Evolutionary conservation across 2,888 invertebrate species (phyloP), one percentile per base, ranked within the genome.

Genomic region (Drosophila multiciliata): DNA sequence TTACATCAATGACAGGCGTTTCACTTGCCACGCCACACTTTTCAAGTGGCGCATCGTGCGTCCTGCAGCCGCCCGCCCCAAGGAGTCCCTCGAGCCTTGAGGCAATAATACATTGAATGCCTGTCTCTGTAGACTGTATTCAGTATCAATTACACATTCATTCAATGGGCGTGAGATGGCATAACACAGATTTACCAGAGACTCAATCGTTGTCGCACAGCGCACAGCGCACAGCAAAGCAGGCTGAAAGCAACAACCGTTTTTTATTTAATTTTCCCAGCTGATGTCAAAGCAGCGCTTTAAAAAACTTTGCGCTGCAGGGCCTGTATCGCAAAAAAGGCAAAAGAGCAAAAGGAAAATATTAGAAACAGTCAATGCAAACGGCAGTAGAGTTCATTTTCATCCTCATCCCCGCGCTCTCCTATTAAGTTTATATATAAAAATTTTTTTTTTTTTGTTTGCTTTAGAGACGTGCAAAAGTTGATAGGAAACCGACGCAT

Each of bases 111-210:
- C 71, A 76, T 85, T 79, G 73, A 71, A 76, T 78, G 78, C 74
- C 83, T 80, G 74, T 78, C 81, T 75, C 84, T 84, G 75, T 67
- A 63, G 82, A 78, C 82, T 84, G 75, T 69, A 68, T 78, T 82
- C 72, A 65, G 82, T 86, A 87, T 88, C 90, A 87, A 87, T 87
- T 87, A 89, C 88, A 82, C 83, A 83, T 85, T 87, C 83, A 85
- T 78, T 72, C 79, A 78, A 81, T 83, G 78, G 86, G 75, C 81
- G 75, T 71, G 65, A 42, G 70, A 50, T 33, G 52, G 33, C 53
- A 65, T 53, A 55, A 45, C 74, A 69, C 45, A 80, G 83, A 75
- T 85, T 87, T 85, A 77, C 71, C 74, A 69, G 54, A 66, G 61
- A 60, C 17, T 33, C 59, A 57, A 42, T 42, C 63, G 58, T 23